Conservation (phyloP, 2,888 invertebrate genomes). For the Harpalus rufipes region DNA sequence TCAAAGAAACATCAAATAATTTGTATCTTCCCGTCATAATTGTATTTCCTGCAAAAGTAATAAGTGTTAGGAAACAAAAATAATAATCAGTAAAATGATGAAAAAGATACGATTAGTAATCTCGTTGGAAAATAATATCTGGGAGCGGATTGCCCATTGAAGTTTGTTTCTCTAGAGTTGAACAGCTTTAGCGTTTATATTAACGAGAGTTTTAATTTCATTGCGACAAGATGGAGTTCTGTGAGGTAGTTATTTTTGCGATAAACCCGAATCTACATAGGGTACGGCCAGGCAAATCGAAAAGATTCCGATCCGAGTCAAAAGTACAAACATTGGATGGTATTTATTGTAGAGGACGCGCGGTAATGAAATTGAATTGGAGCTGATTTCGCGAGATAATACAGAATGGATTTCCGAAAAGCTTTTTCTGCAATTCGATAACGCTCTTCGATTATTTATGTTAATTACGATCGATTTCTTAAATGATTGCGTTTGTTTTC, state of each 20-base stretch:
- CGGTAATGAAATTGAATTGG: conserved; percentile 62
- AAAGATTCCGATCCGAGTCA: conserved; percentile 35
- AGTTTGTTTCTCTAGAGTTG: conserved; percentile 16
- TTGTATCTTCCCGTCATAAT: not conserved
- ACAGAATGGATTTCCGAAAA: conserved; percentile 51
- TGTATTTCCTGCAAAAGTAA: conserved; percentile 6
- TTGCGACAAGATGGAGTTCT: conserved; percentile 38
- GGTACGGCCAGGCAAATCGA: conserved; percentile 17
- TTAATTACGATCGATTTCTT: conserved; percentile 50
- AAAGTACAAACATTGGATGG: conserved; percentile 51
- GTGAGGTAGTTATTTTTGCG: conserved; percentile 45
- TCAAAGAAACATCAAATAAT: no score
- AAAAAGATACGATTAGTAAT: conserved; percentile 6
- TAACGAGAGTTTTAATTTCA: conserved; percentile 54
- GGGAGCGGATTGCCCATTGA: not conserved
- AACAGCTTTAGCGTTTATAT: conserved; percentile 9
- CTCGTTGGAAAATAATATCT: conserved; percentile 7
- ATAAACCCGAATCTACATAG: conserved; percentile 36
- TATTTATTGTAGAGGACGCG: conserved; percentile 38
- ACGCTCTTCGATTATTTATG: conserved; percentile 47
- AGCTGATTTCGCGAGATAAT: conserved; percentile 54
- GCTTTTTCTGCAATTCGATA: conserved; percentile 38
- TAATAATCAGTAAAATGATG: not conserved
- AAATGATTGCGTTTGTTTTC: conserved; percentile 27
- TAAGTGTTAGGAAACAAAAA: conserved; percentile 9